Conservation (phyloP, 2,797 vertebrate genomes). For the Poeciliopsis infans region DNA sequence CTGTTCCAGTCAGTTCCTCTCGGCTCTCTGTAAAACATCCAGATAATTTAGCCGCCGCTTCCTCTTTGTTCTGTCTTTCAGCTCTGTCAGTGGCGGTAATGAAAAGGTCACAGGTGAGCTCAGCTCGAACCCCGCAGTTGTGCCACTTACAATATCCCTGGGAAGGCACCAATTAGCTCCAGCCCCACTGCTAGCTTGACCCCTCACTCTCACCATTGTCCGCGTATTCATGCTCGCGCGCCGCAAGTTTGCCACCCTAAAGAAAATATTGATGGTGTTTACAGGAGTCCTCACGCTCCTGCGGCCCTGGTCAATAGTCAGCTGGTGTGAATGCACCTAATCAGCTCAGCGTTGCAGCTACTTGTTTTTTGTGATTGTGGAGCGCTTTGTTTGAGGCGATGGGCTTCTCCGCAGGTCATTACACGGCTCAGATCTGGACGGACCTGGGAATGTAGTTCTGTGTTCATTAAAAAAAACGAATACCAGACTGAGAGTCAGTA, state of each 20-base stretch:
- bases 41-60: conserved; percentile 4
- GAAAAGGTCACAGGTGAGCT: conserved; percentile 53
- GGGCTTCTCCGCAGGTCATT: not conserved
- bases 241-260: not conserved
- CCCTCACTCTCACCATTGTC: conserved; percentile 4
- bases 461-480: not conserved
- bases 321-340: conserved; percentile 20
- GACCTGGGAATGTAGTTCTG: not conserved
- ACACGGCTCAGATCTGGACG: not conserved
- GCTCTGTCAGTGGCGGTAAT: conserved; percentile 9
- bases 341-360: conserved; percentile 7
- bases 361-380: not conserved
- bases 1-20: conserved; percentile 3
- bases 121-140: conserved; percentile 41
- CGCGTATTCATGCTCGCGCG: not conserved
- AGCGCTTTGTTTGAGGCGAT: not conserved
- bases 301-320: conserved; percentile 5
- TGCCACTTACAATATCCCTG: conserved; percentile 37
- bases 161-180: conserved; percentile 60
- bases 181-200: conserved; percentile 42
- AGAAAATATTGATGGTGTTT: not conserved
- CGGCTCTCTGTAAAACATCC: conserved; percentile 2
- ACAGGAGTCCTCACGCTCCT: not conserved
- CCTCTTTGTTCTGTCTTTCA: not conserved
- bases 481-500: not conserved